A percentile compares a stretch with the other conserved stretches of the same genome.
Conservation (phyloP, 2,888 invertebrate genomes). For the Cremastobaeus sp. region DNA sequence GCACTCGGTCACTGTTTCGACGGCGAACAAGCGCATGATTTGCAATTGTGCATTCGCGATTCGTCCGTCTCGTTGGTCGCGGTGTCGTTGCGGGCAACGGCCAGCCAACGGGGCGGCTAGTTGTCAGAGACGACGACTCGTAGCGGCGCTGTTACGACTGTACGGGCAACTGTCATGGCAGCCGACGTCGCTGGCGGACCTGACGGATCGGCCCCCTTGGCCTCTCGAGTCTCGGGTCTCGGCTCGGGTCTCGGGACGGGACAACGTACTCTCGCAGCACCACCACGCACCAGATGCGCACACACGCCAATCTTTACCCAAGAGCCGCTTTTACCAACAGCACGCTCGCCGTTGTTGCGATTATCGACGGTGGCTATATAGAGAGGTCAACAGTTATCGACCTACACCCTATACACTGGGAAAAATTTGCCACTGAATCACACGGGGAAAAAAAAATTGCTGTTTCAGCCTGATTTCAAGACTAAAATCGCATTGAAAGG, state of each 20-base stretch:
- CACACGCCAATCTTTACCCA: too few relatives aligned
- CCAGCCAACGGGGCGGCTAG: constrained; percentile 8
- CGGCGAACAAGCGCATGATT: constrained; percentile 17
- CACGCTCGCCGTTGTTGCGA: too few relatives aligned
- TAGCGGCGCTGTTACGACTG: constrained; percentile 27
- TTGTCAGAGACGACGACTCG: constrained; percentile 16
- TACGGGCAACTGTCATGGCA: constrained; percentile 56
- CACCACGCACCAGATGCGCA: constrained; percentile 14
- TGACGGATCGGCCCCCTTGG: constrained; percentile 19
- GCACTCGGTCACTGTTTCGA: constrained; percentile 4
- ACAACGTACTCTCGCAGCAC: constrained; percentile 30
- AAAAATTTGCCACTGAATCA: too few relatives aligned
- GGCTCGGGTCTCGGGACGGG: too few relatives aligned
- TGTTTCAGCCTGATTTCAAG: too few relatives aligned
- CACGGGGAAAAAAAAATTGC: too few relatives aligned
- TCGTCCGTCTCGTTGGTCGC: constrained; percentile 4
- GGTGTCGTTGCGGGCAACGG: not conserved
- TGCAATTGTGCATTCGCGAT: not conserved
- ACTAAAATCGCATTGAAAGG: too few relatives aligned
- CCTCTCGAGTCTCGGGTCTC: too few relatives aligned
- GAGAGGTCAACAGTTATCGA: too few relatives aligned
- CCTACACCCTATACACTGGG: too few relatives aligned
- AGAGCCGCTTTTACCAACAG: too few relatives aligned
- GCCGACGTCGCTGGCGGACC: constrained; percentile 37
- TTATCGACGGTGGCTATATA: too few relatives aligned